Conservation (phyloP, 2,113 vertebrate genomes). For the Picathartes gymnocephalus region DNA sequence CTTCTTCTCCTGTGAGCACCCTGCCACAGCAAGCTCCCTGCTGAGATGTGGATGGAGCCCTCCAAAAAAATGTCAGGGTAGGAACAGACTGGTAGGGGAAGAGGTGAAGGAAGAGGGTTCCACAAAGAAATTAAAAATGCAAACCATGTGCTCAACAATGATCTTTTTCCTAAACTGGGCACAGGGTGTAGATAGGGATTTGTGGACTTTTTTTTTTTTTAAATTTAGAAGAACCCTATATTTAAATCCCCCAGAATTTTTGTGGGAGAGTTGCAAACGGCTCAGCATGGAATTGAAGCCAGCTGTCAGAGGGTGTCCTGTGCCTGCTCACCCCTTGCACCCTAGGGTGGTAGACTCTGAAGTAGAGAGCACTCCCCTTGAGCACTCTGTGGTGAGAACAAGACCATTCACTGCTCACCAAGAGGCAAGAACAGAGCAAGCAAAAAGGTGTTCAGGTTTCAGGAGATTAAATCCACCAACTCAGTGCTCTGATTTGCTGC, state of each 20-base stretch:
- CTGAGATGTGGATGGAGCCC: fast-evolving
- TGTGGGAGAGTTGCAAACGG: not conserved
- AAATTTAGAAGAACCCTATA: not conserved
- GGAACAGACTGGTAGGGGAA: not conserved
- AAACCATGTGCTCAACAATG: not conserved
- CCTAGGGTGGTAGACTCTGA: not conserved
- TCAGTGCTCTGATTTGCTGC: not conserved
- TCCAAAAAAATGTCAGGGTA: not conserved
- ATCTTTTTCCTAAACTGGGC: not conserved
- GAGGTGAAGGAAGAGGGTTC: not conserved
- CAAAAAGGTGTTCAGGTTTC: not conserved
- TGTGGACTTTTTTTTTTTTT: not conserved
- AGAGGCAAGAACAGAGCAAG: not conserved
- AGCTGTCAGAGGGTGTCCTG: not conserved
- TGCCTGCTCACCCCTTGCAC: not conserved
- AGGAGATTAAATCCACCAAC: not conserved
- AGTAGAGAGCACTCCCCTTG: not conserved
- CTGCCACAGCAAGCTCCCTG: not conserved
- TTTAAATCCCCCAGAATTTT: not conserved
- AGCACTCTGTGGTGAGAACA: not conserved
- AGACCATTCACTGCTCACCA: fast-evolving
- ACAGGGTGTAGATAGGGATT: not conserved
- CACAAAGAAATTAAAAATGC: not conserved
- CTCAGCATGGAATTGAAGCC: not conserved
- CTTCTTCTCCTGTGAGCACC: not conserved